phyloP scores from a whole-genome alignment of 2,113 vertebrate genomes.

The Myanophis thanlyinensis region DNA sequence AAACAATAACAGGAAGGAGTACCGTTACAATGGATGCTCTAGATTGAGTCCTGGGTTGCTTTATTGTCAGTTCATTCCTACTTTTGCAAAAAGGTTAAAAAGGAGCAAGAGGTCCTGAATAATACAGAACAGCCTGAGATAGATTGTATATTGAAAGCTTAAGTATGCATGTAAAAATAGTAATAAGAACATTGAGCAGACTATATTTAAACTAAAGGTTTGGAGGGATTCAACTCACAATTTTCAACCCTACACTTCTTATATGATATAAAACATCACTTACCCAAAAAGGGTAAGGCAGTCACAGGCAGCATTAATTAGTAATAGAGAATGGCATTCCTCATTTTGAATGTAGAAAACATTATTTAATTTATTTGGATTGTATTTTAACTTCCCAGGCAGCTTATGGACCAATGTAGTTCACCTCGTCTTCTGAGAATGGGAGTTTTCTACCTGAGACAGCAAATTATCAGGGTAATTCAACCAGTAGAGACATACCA shows the following conservation, averaged over 20 bases:
- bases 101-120: not conserved
- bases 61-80: not conserved
- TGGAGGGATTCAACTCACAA: not conserved
- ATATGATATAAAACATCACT: not conserved
- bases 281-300: not conserved
- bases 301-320: not conserved
- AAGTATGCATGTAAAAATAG: not conserved
- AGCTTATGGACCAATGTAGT: not conserved
- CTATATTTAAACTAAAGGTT: not conserved
- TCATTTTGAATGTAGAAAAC: not conserved
- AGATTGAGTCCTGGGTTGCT: fast-evolving
- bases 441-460: not conserved
- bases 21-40: not conserved
- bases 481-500: not conserved
- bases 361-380: not conserved
- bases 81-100: not conserved
- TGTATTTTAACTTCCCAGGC: not conserved
- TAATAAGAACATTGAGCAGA: not conserved
- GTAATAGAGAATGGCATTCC: not conserved
- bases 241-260: not conserved
- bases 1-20: not conserved
- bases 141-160: not conserved
- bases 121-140: not conserved
- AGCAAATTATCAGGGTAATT: fast-evolving
- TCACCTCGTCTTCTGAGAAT: not conserved